Conservation (phyloP, 1,140 invertebrate genomes). For the Daktulosphaira vitifoliae region DNA sequence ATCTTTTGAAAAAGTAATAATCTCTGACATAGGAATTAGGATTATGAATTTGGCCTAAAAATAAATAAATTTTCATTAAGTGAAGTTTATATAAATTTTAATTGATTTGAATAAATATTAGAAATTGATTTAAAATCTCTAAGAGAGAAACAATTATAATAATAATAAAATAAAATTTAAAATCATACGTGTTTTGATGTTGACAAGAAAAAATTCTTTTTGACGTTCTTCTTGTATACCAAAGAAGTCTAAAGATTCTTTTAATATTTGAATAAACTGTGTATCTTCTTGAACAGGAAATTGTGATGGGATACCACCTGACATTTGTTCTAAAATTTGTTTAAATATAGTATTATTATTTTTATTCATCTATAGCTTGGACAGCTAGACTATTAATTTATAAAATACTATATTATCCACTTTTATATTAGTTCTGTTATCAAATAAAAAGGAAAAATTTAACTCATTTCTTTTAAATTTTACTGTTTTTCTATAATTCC, state of each 20-base stretch:
- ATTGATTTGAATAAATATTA: no score
- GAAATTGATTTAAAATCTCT: not conserved
- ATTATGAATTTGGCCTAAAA: constrained; percentile 87
- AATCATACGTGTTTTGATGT: constrained; percentile 91
- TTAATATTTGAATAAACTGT: constrained; percentile 89
- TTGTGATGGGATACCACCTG: constrained; percentile 92
- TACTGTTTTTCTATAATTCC: no score
- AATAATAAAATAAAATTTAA: constrained; percentile 22
- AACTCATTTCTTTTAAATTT: no score
- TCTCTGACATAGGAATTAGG: constrained; percentile 89
- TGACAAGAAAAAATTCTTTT: constrained; percentile 87
- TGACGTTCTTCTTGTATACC: constrained; percentile 85
- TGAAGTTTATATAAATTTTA: no score
- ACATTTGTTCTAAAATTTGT: constrained; percentile 60
- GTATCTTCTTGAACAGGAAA: constrained; percentile 99
- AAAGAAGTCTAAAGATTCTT: constrained; percentile 95
- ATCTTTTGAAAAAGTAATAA: constrained; percentile 97
- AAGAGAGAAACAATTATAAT: not conserved
- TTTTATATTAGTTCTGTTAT: no score
- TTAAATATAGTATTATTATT: not conserved
- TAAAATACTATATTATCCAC: no score
- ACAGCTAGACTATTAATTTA: no score
- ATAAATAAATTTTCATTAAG: no score
- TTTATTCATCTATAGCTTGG: no score
- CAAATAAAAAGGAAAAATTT: no score